These are phyloP conservation scores for Eriocheir sinensis DNA, from an alignment of 1,140 invertebrate genomes.

Conservation along the genomic window DNA sequence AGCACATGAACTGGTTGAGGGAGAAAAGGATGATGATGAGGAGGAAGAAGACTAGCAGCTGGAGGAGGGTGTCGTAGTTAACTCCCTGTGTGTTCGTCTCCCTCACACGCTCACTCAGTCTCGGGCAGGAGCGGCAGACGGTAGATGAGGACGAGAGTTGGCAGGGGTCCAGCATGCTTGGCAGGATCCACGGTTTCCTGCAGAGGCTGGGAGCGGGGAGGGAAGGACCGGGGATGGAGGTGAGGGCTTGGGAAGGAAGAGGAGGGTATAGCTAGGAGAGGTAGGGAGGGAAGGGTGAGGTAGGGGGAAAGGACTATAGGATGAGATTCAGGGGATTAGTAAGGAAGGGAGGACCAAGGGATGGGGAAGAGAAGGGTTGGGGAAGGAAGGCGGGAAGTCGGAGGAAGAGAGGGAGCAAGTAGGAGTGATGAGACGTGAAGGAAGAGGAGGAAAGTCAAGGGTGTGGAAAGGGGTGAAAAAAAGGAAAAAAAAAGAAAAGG, in stretches of 20 bases:
- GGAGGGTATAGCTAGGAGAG: background rate
- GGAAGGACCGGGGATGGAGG: background rate
- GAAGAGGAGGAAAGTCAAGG: slow-evolving; percentile 3
- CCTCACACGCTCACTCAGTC: background rate
- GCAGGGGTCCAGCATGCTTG: background rate
- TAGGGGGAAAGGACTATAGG: too few species aligned
- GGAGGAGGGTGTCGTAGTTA: background rate
- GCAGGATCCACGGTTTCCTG: slow-evolving; percentile 19
- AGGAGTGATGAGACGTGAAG: background rate
- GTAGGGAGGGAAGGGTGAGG: too few species aligned
- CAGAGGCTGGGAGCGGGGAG: background rate
- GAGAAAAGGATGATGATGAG: too few species aligned
- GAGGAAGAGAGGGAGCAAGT: background rate
- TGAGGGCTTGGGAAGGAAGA: background rate
- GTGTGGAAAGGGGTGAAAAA: slow-evolving; percentile 18
- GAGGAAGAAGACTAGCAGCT: background rate
- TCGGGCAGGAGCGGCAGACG: background rate
- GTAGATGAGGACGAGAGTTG: slow-evolving; percentile 12
- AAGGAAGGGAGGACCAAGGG: background rate
- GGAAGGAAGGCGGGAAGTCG: background rate
- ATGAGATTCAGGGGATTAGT: too few species aligned
- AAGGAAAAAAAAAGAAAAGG: background rate
- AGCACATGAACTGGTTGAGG: too few species aligned
- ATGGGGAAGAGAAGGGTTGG: background rate
- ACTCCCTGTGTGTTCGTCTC: background rate